Evolutionary conservation across 2,113 vertebrate species (phyloP), one percentile per base, ranked within the genome.

Genomic region (Trichomycterus rosablanca): DNA sequence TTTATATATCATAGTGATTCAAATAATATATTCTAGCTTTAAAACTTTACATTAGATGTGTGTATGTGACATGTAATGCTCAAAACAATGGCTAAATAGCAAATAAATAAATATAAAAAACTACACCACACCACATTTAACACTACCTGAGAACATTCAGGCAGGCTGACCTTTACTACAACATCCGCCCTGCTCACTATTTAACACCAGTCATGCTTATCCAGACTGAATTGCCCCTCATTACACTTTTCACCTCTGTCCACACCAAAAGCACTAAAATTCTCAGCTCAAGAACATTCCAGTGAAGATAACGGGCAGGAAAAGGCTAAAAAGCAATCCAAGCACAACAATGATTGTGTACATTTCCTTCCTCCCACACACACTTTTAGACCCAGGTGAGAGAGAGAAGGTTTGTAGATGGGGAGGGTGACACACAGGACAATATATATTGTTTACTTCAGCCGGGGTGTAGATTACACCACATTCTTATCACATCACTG

Each of bases 261-360:
- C 35, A 58, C 28, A 46, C 22, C 53, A 43, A 63, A 46, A 40
- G 12, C 16, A 7, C 35, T 45, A 9, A 50, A 63, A 34, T 32
- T 18, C 30, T 44, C 6, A 15, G 32, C 34, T 74, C 23, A 1
- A 9, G n/a, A 40, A 24, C 63, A 60, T 67, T 74, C 59, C 66
- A 24, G 9, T 22, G 26, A 51, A 48, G 54, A 66, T 30, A 34
- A 40, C n/a, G 20, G 39, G 42, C 32, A 56, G 40, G 34, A 49
- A 7, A 40, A 46, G 59, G 63, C 51, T 57, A 60, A 61, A 53
- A 40, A 65, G 39, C 63, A 74, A 70, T 70, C 60, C 57, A 70
- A 74, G 59, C 28, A 67, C 59, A 74, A 63, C 46, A 64, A 46
- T 30, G 62, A 45, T 48, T 57, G 71, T 59, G 53, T 48, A 40